A percentile compares a stretch with the other conserved stretches of the same genome.
Evolutionary conservation across 1,140 invertebrate genomes (phyloP).

Genomic region (Drosophila quadrilineata): DNA sequence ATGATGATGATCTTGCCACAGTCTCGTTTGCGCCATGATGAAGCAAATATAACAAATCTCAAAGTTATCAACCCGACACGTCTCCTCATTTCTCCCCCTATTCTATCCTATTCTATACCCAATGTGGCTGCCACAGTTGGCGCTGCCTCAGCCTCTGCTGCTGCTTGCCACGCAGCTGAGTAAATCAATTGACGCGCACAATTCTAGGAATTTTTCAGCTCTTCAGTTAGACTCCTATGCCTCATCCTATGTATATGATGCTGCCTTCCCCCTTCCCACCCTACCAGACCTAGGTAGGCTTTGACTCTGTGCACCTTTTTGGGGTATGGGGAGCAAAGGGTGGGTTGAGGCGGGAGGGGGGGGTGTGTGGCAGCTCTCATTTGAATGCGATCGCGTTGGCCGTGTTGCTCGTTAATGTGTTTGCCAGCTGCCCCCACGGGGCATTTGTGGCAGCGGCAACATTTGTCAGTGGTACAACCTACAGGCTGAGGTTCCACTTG

Average conservation of each 20-base stretch:
- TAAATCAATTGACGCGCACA: conserved; percentile 79
- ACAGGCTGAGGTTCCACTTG: conserved; percentile 14
- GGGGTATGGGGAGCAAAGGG: no score
- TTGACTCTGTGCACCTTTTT: no score
- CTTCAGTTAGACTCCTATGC: conserved; percentile 4
- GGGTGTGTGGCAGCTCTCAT: conserved; percentile 41
- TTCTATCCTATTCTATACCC: no score
- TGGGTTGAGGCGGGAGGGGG: no score
- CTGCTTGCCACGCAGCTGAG: conserved; percentile 59
- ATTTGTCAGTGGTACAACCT: conserved; percentile 30
- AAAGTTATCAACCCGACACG: conserved; percentile 65
- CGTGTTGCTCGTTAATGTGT: conserved; percentile 42
- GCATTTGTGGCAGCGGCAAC: conserved; percentile 37
- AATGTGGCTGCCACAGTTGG: no score
- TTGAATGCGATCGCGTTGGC: conserved; percentile 48
- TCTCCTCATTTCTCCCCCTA: not conserved
- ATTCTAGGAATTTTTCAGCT: conserved; percentile 65
- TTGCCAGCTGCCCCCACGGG: conserved; percentile 41
- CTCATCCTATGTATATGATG: not conserved
- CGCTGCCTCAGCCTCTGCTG: not conserved
- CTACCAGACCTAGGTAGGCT: not conserved
- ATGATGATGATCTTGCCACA: not conserved
- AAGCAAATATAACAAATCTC: conserved; percentile 78
- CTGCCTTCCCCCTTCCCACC: not conserved
- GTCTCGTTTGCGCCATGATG: conserved; percentile 73